Conservation (phyloP, 1,140 invertebrate species). For the Drosophila mayri region DNA sequence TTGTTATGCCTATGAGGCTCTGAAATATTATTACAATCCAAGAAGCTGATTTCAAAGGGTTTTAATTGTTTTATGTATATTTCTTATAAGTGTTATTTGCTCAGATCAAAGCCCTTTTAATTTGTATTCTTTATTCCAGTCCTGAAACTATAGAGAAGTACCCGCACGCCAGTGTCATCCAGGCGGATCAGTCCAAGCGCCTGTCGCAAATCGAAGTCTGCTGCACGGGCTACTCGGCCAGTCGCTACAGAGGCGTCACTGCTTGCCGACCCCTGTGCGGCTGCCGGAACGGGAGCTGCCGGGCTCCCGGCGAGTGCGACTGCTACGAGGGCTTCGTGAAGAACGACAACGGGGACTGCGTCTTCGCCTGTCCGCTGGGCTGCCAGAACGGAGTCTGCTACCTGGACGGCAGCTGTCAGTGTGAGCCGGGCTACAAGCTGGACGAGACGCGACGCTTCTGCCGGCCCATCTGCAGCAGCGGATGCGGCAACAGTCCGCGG, state of each 20-base stretch:
- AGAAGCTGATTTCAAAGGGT: too few species aligned
- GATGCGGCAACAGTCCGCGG: constrained; percentile 72
- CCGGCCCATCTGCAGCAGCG: constrained; percentile 84
- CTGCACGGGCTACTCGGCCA: constrained; percentile 87
- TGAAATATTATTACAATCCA: too few species aligned
- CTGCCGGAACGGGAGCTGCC: constrained; percentile 87
- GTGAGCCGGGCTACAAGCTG: constrained; percentile 88
- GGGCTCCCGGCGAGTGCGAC: constrained; percentile 86
- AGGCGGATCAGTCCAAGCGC: constrained; percentile 58
- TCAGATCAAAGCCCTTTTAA: neutral
- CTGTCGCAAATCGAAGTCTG: constrained; percentile 83
- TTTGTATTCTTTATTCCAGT: constrained; percentile 13
- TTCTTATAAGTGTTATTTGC: too few species aligned
- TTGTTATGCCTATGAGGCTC: too few species aligned
- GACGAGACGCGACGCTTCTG: constrained; percentile 85
- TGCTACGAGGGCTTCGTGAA: constrained; percentile 87
- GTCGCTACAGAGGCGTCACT: constrained; percentile 76
- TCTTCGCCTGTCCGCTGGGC: constrained; percentile 75
- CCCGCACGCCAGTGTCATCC: constrained; percentile 35
- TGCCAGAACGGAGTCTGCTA: constrained; percentile 86
- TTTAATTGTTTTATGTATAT: too few species aligned
- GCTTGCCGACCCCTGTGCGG: constrained; percentile 86
- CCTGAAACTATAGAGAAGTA: constrained; percentile 63
- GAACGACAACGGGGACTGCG: constrained; percentile 79
- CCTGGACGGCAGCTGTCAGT: constrained; percentile 86